phyloP scores from a whole-genome alignment of 1,140 invertebrate genomes.

The Drosophila sturtevanti region DNA sequence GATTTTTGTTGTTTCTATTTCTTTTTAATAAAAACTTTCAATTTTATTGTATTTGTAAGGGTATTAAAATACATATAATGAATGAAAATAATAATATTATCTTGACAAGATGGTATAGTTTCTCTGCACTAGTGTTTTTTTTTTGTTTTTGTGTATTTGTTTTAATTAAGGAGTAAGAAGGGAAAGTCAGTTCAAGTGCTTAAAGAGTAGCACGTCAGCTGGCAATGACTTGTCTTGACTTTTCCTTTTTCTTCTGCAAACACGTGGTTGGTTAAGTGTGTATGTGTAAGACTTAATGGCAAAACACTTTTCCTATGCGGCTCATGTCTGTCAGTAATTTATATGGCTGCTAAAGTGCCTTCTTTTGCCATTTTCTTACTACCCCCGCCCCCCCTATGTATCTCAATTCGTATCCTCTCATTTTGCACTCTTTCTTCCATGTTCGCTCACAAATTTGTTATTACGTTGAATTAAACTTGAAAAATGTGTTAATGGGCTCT shows the following conservation, averaged over 20 bases:
- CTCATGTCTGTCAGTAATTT: slow-evolving; percentile 69
- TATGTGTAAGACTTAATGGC: slow-evolving; percentile 60
- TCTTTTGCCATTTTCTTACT: background rate
- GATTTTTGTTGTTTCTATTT: too few species aligned
- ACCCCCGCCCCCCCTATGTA: too few species aligned
- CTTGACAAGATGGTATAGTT: slow-evolving; percentile 33
- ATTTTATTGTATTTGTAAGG: too few species aligned
- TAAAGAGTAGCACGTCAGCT: slow-evolving; percentile 40
- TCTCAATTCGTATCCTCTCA: background rate
- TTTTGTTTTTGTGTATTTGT: too few species aligned
- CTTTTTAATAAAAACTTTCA: too few species aligned
- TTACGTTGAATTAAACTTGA: slow-evolving; percentile 78
- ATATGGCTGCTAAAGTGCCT: slow-evolving; percentile 58
- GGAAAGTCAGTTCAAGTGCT: slow-evolving; percentile 51
- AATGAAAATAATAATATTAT: slow-evolving; percentile 16
- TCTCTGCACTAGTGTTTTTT: slow-evolving; percentile 61
- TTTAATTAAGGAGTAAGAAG: slow-evolving; percentile 58
- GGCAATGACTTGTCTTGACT: slow-evolving; percentile 33
- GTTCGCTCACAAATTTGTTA: slow-evolving; percentile 59
- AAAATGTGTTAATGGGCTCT: slow-evolving; percentile 73
- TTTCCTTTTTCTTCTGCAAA: slow-evolving; percentile 4
- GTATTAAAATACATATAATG: too few species aligned
- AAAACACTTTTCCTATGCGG: slow-evolving; percentile 58
- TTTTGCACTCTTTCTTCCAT: background rate
- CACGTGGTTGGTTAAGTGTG: slow-evolving; percentile 14